A percentile compares a stretch with the other conserved stretches of the same genome.
These are phyloP conservation scores for Dorcus hopei DNA, from an alignment of 2,888 invertebrate species.

Conservation along the genomic window DNA sequence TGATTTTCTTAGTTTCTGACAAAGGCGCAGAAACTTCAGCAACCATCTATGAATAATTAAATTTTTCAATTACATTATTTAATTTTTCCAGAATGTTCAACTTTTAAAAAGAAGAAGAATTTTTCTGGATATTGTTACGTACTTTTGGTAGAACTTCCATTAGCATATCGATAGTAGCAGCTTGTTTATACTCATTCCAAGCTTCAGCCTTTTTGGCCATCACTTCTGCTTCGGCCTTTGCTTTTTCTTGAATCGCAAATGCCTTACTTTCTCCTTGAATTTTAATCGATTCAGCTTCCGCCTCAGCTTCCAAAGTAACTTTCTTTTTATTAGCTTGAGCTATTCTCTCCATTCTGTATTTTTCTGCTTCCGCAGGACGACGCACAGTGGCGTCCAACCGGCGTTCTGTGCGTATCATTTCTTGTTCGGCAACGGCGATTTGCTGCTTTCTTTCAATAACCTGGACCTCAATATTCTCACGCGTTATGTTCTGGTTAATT, in stretches of 20 bases:
- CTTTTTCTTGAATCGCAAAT: constrained; percentile 84
- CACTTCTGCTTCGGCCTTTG: constrained; percentile 88
- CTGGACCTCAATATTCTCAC: constrained; percentile 90
- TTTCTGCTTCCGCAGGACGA: constrained; percentile 91
- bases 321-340: constrained; percentile 84
- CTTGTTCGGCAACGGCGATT: constrained; percentile 89
- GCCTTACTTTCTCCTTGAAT: constrained; percentile 83
- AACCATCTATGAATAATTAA: constrained; percentile 63
- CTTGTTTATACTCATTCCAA: constrained; percentile 87
- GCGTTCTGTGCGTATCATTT: constrained; percentile 80
- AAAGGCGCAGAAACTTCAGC: constrained; percentile 91
- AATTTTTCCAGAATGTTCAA: neutral
- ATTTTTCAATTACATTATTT: neutral
- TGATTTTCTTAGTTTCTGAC: constrained; percentile 85
- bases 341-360: constrained; percentile 77
- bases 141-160: constrained; percentile 89
- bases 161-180: constrained; percentile 91
- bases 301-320: constrained; percentile 85
- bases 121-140: constrained; percentile 9
- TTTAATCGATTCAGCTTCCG: constrained; percentile 79
- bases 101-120: too few relatives aligned
- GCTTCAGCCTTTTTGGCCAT: constrained; percentile 93
- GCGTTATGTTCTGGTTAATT: constrained; percentile 79
- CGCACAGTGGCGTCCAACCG: constrained; percentile 86
- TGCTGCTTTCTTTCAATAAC: constrained; percentile 56